Evolutionary conservation across 2,888 invertebrate genomes (phyloP), one percentile per base, ranked within the genome.

Genomic region (Pomacea canaliculata): DNA sequence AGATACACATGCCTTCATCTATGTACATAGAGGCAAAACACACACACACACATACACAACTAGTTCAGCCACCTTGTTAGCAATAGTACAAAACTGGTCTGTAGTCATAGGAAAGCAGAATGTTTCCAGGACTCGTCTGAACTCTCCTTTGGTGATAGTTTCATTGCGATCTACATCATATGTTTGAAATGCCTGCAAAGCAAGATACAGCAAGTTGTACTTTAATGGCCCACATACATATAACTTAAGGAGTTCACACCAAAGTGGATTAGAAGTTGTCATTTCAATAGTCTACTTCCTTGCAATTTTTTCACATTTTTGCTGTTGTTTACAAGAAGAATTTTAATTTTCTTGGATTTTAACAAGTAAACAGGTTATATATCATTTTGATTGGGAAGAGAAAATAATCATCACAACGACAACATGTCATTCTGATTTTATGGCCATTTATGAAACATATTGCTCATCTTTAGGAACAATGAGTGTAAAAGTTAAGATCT

Each of bases 81-180:
- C 68, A n/a, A 90, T 79, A 65, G 86, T 83, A 73, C 88, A 85
- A 83, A 86, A 89, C 82, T 89, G 89, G 72, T 89, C 87, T 72
- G 88, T 85, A 68, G 88, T 88, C 79, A 90, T 78, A 16, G 88
- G 88, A 70, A 87, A 82, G 81, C 89, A 89, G 81, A 85, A 88
- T 1, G 85, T 81, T 76, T 89, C 89, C 73, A 90, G 80, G 46
- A 89, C 89, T 51, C 89, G 83, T 19, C 89, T 81, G 78, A 89
- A 89, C 80, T 89, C 89, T 66, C 89, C 89, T 75, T 86, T 87
- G 51, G 89, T 88, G 46, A 89, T 85, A 70, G 86, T 87, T 66
- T 82, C 80, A 73, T 83, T 85, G 78, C 85, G 83, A 72, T 87
- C 85, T 66, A 85, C 83, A 81, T 89, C 89, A 81, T 88, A 88